phyloP scores from a whole-genome alignment of 2,888 invertebrate species.

The Trichopria drosophilae region DNA sequence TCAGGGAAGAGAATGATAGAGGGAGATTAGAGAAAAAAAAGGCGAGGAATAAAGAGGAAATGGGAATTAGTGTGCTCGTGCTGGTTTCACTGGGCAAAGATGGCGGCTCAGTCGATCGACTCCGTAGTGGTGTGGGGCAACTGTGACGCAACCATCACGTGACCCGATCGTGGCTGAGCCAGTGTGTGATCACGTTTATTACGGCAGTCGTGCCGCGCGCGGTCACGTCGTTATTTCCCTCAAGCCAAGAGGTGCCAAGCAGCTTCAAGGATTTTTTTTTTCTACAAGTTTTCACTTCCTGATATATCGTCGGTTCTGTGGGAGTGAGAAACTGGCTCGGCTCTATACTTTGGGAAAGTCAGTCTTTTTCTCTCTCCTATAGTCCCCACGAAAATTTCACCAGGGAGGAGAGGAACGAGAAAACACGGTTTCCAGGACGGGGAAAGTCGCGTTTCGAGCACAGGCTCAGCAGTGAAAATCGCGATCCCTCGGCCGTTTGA shows the following conservation, averaged over 20 bases:
- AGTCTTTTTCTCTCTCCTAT: constrained; percentile 83
- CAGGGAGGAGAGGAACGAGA: constrained; percentile 7
- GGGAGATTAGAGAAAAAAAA: background rate
- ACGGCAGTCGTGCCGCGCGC: constrained; percentile 45
- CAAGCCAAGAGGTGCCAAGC: constrained; percentile 8
- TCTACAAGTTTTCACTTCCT: constrained; percentile 4
- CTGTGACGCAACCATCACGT: constrained; percentile 58
- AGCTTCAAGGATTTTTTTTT: constrained; percentile 10
- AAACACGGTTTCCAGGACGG: constrained; percentile 7
- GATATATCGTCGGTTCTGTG: constrained; percentile 59
- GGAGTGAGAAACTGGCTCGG: constrained; percentile 72
- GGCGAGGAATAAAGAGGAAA: too few relatives aligned
- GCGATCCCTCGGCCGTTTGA: constrained; percentile 55
- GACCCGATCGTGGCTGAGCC: constrained; percentile 54
- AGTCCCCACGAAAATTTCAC: constrained; percentile 61
- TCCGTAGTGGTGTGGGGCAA: constrained; percentile 49
- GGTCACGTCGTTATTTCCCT: too few relatives aligned
- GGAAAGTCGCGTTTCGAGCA: constrained; percentile 19
- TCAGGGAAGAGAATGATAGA: background rate
- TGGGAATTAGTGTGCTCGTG: constrained; percentile 18
- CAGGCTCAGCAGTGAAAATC: constrained; percentile 56
- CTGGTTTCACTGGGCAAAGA: constrained; percentile 46
- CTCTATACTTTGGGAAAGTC: constrained; percentile 64
- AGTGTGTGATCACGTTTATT: constrained; percentile 51
- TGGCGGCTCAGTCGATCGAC: constrained; percentile 45